Evolutionary conservation across 2,888 invertebrate genomes (phyloP).

Genomic region (Erebia palarica): DNA sequence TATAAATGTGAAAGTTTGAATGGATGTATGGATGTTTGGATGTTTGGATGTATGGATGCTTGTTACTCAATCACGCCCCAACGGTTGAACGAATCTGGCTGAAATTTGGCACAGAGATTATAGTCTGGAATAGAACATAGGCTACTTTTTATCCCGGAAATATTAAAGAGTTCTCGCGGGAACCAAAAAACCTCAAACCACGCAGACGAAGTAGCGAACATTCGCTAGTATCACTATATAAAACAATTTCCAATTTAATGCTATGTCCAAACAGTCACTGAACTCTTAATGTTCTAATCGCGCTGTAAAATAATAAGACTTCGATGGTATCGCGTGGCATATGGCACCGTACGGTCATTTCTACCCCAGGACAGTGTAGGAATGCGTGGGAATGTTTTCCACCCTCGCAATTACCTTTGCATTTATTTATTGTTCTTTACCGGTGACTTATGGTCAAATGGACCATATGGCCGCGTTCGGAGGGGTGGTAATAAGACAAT

Average conservation of each 20-base stretch:
- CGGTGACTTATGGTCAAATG: conserved; percentile 76
- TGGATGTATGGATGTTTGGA: no score
- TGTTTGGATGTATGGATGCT: no score
- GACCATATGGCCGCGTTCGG: conserved; percentile 62
- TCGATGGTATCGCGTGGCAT: conserved; percentile 59
- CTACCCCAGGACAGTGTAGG: conserved; percentile 60
- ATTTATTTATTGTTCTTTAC: conserved; percentile 59
- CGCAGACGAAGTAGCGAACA: no score
- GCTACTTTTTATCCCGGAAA: no score
- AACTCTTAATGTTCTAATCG: conserved; percentile 42
- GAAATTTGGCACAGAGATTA: no score
- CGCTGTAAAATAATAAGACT: conserved; percentile 51
- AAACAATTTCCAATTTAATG: background rate
- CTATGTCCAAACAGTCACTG: conserved; percentile 41
- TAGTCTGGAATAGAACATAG: no score
- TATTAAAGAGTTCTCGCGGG: no score
- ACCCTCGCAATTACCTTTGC: conserved; percentile 63
- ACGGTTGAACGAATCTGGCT: no score
- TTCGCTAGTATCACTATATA: background rate
- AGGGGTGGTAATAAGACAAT: conserved; percentile 41
- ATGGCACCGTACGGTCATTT: conserved; percentile 51
- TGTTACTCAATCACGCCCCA: no score
- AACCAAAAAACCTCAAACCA: no score
- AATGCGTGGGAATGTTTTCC: conserved; percentile 75
- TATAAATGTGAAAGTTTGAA: no score